Percentiles rank a stretch among this genome's conserved stretches.
phyloP scores from a whole-genome alignment of 2,113 vertebrate genomes.

The Haliaeetus leucogaster region DNA sequence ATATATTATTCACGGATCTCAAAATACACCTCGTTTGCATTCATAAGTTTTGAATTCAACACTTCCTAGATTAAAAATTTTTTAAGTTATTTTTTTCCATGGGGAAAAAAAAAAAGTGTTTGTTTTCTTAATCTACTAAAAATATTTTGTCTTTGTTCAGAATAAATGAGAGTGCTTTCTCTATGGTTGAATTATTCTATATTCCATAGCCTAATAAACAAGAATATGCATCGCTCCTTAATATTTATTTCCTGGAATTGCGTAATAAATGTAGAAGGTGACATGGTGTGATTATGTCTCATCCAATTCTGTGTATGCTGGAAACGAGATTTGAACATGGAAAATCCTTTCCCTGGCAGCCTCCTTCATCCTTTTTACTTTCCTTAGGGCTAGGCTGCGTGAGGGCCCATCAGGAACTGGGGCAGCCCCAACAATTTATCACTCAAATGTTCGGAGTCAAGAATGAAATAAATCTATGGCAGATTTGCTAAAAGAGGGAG shows the following conservation, averaged over 20 bases:
- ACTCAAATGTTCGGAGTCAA: not conserved
- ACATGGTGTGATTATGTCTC: not conserved
- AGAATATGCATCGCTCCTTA: not conserved
- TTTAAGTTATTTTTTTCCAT: not conserved
- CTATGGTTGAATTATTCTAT: not conserved
- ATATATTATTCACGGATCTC: not conserved
- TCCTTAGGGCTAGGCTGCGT: not conserved
- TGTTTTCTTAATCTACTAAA: not conserved
- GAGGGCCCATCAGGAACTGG: not conserved
- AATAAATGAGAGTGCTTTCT: not conserved
- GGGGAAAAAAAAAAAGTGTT: not conserved
- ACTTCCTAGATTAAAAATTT: not conserved
- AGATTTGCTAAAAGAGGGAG: not conserved
- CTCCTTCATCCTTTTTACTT: not conserved
- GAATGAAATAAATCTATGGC: not conserved
- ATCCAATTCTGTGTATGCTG: not conserved
- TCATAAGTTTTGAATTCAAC: not conserved
- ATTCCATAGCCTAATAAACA: not conserved
- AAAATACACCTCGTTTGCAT: not conserved
- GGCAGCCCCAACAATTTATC: not conserved
- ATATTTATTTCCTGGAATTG: not conserved
- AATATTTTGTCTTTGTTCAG: not conserved
- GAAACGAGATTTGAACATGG: not conserved
- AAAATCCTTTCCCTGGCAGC: not conserved
- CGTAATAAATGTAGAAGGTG: not conserved